phyloP scores from a whole-genome alignment of 2,113 vertebrate genomes.

The Callocephalon fimbriatum region DNA sequence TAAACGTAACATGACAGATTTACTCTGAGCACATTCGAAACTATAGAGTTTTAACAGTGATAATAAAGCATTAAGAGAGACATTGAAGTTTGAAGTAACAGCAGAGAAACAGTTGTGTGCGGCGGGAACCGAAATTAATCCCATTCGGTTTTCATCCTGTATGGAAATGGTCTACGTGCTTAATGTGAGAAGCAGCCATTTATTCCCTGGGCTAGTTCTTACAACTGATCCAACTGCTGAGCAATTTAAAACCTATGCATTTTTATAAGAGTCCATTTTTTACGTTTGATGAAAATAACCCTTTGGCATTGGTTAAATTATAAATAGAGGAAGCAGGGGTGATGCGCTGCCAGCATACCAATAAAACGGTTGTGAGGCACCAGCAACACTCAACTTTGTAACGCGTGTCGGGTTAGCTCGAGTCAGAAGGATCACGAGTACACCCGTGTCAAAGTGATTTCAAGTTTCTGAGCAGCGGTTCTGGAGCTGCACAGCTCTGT shows the following conservation, averaged over 20 bases:
- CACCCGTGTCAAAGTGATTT: background rate
- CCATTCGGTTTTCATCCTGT: background rate
- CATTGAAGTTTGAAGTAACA: conserved; percentile 28
- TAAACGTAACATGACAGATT: conserved; percentile 47
- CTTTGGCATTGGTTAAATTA: conserved; percentile 49
- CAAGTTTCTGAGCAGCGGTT: background rate
- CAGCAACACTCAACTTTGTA: background rate
- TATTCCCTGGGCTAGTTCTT: conserved; percentile 53
- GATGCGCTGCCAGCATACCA: background rate
- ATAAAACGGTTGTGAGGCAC: background rate
- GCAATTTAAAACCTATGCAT: conserved; percentile 67
- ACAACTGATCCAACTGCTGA: conserved; percentile 25
- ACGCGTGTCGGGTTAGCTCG: rapidly evolving
- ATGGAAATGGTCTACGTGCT: conserved; percentile 10
- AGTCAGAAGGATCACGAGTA: background rate
- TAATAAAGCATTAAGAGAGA: conserved; percentile 49
- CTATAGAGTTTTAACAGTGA: conserved; percentile 13
- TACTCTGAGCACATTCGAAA: conserved; percentile 24
- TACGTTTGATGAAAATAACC: conserved; percentile 57
- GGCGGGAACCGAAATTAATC: conserved; percentile 24
- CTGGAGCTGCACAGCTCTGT: background rate
- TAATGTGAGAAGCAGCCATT: conserved; percentile 26
- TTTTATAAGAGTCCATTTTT: conserved; percentile 65
- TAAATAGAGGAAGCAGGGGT: conserved; percentile 19
- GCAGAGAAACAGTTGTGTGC: conserved; percentile 12